Percentiles rank a stretch among this genome's conserved stretches.
Evolutionary conservation across 2,888 invertebrate species (phyloP).

Genomic region (Agonum fuliginosum): DNA sequence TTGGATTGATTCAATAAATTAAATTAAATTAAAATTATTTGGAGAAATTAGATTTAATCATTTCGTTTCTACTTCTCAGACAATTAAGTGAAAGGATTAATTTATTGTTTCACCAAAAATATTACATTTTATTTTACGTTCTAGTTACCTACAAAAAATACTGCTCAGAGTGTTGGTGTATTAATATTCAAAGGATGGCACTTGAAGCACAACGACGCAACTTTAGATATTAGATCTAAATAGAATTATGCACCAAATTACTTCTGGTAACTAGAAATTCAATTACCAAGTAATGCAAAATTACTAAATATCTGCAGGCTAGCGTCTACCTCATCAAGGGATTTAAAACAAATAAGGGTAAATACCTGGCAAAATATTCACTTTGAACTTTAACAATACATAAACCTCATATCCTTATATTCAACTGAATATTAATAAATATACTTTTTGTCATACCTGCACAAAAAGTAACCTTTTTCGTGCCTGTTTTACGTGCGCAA

Average conservation of each 20-base stretch:
- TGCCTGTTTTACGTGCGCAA: too few species aligned
- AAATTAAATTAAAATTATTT: background rate
- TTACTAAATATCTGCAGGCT: constrained; percentile 1
- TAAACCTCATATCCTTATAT: too few species aligned
- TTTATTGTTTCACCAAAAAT: background rate
- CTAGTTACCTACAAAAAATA: background rate
- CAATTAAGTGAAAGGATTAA: background rate
- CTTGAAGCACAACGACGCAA: background rate
- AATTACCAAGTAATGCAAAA: constrained; percentile 15
- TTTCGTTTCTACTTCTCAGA: background rate
- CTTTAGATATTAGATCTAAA: background rate
- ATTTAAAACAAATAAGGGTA: constrained; percentile 13
- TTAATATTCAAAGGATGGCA: background rate
- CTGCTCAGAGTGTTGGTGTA: background rate
- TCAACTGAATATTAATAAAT: too few species aligned
- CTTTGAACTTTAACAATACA: too few species aligned
- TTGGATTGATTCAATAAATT: too few species aligned
- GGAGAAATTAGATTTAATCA: background rate
- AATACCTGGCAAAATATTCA: constrained; percentile 4
- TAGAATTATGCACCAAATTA: background rate
- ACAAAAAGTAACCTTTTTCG: too few species aligned
- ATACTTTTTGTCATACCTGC: too few species aligned
- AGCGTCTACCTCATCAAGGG: background rate
- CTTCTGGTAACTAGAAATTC: constrained; percentile 11
- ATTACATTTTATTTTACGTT: background rate